Evolutionary conservation across 2,797 vertebrate genomes (phyloP).

Genomic region (Hipposideros larvatus): DNA sequence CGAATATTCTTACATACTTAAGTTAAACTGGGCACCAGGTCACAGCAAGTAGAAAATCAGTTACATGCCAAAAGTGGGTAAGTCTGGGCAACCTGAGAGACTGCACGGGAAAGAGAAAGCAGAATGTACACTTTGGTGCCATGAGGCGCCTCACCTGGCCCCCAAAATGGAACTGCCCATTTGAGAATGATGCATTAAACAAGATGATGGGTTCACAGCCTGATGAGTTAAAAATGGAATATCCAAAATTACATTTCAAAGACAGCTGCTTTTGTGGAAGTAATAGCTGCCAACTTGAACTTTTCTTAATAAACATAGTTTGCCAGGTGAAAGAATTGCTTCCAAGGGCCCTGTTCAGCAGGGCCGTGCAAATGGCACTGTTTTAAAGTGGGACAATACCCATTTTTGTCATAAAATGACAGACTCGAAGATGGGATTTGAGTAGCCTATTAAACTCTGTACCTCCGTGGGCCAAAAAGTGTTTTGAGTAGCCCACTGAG

Average conservation of each 20-base stretch:
- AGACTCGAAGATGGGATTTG: constrained; percentile 88
- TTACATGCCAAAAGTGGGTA: background rate
- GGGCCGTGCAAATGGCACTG: background rate
- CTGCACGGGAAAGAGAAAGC: background rate
- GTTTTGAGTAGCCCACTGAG: constrained; percentile 89
- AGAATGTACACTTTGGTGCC: background rate
- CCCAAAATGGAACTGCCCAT: background rate
- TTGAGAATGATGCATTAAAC: constrained; percentile 44
- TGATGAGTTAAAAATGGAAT: background rate
- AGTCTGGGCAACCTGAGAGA: background rate
- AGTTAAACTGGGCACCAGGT: background rate
- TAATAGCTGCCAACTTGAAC: constrained; percentile 48
- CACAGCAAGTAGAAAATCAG: background rate
- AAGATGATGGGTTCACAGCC: constrained; percentile 15
- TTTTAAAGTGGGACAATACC: constrained; percentile 66
- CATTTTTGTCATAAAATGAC: constrained; percentile 83
- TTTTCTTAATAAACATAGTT: constrained; percentile 66
- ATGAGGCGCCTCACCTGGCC: background rate
- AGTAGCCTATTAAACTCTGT: constrained; percentile 88
- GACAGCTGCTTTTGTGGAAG: constrained; percentile 44
- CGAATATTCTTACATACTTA: background rate
- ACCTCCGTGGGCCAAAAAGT: constrained; percentile 85
- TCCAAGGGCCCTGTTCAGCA: constrained; percentile 68
- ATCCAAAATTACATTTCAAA: constrained; percentile 35
- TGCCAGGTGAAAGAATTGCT: constrained; percentile 43